Percentiles rank a stretch among this genome's conserved stretches.
These are phyloP conservation scores for Oryzias woworae DNA, from an alignment of 2,113 vertebrate genomes.

Conservation along the genomic window DNA sequence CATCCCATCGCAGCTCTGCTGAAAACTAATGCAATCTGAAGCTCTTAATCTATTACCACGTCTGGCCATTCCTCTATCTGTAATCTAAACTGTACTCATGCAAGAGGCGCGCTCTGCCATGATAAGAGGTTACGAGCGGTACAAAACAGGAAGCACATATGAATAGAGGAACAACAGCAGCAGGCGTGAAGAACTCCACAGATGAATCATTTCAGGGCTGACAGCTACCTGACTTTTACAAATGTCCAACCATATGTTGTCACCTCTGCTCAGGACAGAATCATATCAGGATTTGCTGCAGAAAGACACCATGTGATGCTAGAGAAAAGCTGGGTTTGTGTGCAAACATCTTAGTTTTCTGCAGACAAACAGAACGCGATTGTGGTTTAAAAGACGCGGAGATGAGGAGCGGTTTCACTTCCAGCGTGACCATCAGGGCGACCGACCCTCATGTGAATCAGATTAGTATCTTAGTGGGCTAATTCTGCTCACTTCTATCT, in stretches of 20 bases:
- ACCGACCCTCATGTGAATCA: constrained; percentile 54
- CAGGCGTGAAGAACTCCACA: constrained; percentile 37
- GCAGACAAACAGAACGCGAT: neutral
- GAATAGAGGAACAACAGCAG: constrained; percentile 65
- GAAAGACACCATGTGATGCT: neutral
- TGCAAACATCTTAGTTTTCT: no score
- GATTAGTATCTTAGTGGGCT: constrained; percentile 67
- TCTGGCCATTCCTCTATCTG: no score
- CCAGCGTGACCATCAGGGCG: constrained; percentile 26
- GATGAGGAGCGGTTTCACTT: constrained; percentile 21
- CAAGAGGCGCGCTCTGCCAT: neutral
- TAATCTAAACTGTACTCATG: neutral
- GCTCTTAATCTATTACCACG: neutral
- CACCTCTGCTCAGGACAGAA: neutral
- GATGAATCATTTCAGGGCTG: constrained; percentile 22
- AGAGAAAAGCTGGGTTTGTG: no score
- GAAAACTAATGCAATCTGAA: neutral
- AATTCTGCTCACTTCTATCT: constrained; percentile 50
- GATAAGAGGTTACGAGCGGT: neutral
- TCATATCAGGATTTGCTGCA: neutral
- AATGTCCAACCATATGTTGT: neutral
- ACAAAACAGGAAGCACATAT: constrained; percentile 66
- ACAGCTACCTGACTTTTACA: constrained; percentile 9
- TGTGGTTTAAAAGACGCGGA: constrained; percentile 25
- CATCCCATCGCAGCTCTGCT: neutral